A percentile compares a stretch with the other conserved stretches of the same genome.
Evolutionary conservation across 1,140 invertebrate genomes (phyloP).

Genomic region (Dolichoris vasculosae): DNA sequence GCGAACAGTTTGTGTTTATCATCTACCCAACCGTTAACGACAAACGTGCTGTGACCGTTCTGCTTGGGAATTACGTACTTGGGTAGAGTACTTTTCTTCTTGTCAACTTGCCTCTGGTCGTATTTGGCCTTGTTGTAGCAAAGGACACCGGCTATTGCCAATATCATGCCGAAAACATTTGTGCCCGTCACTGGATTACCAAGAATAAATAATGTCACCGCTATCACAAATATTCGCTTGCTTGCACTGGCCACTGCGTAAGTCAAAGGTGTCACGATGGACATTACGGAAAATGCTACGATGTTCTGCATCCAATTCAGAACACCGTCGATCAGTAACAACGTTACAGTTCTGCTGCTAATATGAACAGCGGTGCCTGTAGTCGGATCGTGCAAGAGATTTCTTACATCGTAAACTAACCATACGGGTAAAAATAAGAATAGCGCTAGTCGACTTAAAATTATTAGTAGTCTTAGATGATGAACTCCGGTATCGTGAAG

Average conservation of each 20-base stretch:
- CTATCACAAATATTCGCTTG: slow-evolving; percentile 96
- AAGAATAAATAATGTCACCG: slow-evolving; percentile 89
- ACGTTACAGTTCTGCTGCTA: slow-evolving; percentile 74
- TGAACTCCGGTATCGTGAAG: slow-evolving; percentile 91
- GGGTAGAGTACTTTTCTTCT: slow-evolving; percentile 75
- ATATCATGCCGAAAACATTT: slow-evolving; percentile 93
- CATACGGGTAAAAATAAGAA: slow-evolving; percentile 92
- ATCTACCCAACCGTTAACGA: slow-evolving; percentile 63
- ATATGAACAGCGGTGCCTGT: slow-evolving; percentile 70
- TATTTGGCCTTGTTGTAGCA: slow-evolving; percentile 91
- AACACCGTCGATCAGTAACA: slow-evolving; percentile 89
- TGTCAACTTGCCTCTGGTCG: slow-evolving; percentile 78
- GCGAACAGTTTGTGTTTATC: slow-evolving; percentile 59
- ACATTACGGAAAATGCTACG: slow-evolving; percentile 94
- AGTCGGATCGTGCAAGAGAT: slow-evolving; percentile 79
- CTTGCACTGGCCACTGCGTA: slow-evolving; percentile 97
- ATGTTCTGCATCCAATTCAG: slow-evolving; percentile 97
- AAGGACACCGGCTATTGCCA: slow-evolving; percentile 93
- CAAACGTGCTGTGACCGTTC: slow-evolving; percentile 61
- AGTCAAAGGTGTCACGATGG: slow-evolving; percentile 91
- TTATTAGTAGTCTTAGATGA: slow-evolving; percentile 89
- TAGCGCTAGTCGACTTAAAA: slow-evolving; percentile 86
- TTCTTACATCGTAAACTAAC: slow-evolving; percentile 83
- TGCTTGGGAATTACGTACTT: slow-evolving; percentile 66
- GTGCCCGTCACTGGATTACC: slow-evolving; percentile 92